Evolutionary conservation across 2,797 vertebrate genomes (phyloP), one percentile per base, ranked within the genome.

Genomic region (Lindbergichthys nudifrons): DNA sequence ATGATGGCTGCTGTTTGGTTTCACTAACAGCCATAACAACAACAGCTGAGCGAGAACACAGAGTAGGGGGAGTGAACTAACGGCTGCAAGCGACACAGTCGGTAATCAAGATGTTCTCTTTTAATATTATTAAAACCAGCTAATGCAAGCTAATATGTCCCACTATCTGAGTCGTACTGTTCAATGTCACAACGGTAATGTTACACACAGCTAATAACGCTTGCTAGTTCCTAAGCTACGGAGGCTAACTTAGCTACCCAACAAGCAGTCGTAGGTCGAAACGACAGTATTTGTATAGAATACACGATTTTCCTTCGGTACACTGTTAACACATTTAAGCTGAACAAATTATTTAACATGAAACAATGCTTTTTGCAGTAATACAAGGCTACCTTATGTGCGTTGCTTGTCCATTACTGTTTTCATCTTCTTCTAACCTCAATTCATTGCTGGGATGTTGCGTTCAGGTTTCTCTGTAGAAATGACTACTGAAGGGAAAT

Each of bases 331-430:
- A 15, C 3, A 15, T n/a, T 0, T 26, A 1, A 39, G 0, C 32
- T 9, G 1, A 4, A 2, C 0, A 3, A 0, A 6, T 6, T 50
- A 2, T 2, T 10, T n/a, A 2, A 10, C 0, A 16, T 0, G 1
- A 32, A 8, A 26, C 6, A 10, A 21, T 11, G 0, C 14, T 26
- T 41, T 54, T 16, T 21, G 5, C 5, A 30, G 10, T 75, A 81
- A 88, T 80, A 92, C 84, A 18, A 2, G 41, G 51, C 14, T 79
- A 85, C 75, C 74, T 75, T 61, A 36, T 36, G 32, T 36, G 32
- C 54, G 23, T 64, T 52, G 47, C 79, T 71, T 83, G 77, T 87
- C 83, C 88, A 89, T 89, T 61, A 88, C 81, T 82, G 80, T 88
- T 80, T 70, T 72, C 68, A 71, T 23, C 75, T 64, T 87, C 87